Conservation (phyloP, 2,113 vertebrate species). For the Hylia prasina region DNA sequence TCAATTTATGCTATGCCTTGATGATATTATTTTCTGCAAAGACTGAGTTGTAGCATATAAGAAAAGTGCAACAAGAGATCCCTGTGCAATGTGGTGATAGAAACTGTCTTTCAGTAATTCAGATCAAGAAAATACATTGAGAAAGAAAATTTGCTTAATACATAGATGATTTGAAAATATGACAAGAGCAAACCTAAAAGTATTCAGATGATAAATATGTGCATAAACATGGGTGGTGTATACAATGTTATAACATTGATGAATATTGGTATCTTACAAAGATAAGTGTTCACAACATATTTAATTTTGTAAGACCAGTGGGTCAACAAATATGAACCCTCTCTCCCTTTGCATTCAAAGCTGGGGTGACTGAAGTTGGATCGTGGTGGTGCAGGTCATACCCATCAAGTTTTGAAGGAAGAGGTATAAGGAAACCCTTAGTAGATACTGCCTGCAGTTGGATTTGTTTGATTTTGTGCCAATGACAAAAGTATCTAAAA, state of each 20-base stretch:
- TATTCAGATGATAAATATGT: not conserved
- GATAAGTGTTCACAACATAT: not conserved
- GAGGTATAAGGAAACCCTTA: not conserved
- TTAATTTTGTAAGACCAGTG: not conserved
- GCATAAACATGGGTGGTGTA: not conserved
- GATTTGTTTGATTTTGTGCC: not conserved
- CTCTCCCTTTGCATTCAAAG: not conserved
- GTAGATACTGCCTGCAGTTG: not conserved
- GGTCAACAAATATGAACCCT: not conserved
- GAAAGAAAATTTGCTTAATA: not conserved
- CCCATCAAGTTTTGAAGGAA: not conserved
- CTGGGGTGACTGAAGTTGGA: not conserved
- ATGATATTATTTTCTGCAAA: not conserved
- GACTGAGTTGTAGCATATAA: not conserved
- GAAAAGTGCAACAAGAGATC: not conserved
- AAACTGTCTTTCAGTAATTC: not conserved
- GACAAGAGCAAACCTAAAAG: not conserved
- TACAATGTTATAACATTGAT: not conserved
- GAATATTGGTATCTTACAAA: not conserved
- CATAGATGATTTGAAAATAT: not conserved
- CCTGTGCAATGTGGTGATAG: fast-evolving
- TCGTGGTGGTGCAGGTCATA: not conserved
- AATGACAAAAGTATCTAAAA: not conserved
- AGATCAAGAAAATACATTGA: not conserved
- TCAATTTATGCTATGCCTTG: not conserved